Percentiles rank a stretch among this genome's conserved stretches.
Conservation (phyloP, 2,888 invertebrate genomes). For the Oxytorus armatus region DNA sequence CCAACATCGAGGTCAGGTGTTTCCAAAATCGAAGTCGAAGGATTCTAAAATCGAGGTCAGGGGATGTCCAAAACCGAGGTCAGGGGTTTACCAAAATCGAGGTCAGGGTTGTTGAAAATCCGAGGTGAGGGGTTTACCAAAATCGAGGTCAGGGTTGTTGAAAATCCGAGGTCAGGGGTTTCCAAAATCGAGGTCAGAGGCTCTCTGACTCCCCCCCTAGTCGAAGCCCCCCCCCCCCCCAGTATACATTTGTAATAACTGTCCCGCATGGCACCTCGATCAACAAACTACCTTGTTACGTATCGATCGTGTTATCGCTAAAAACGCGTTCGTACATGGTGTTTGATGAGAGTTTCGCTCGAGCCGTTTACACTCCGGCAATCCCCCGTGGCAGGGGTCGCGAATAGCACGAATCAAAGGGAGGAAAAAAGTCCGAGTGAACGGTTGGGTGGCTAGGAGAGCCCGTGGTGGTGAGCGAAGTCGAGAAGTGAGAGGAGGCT, state of each 20-base stretch:
- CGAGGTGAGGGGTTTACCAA: too few species aligned
- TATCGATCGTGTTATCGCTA: conserved; percentile 55
- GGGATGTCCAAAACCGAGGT: too few species aligned
- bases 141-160: too few species aligned
- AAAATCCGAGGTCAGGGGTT: too few species aligned
- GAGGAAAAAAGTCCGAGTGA: conserved; percentile 5
- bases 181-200: too few species aligned
- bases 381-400: not conserved
- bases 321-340: conserved; percentile 19
- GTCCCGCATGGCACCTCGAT: not conserved
- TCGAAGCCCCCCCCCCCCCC: too few species aligned
- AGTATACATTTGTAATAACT: not conserved
- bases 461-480: not conserved
- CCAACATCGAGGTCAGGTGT: too few species aligned
- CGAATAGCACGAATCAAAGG: conserved; percentile 5
- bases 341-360: conserved; percentile 29
- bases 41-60: too few species aligned
- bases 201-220: too few species aligned
- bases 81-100: too few species aligned
- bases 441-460: not conserved
- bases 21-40: too few species aligned
- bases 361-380: conserved; percentile 33
- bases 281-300: conserved; percentile 2
- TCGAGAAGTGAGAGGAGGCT: conserved; percentile 5
- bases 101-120: too few species aligned